A percentile compares a stretch with the other conserved stretches of the same genome.
These are phyloP conservation scores for Dicerorhinus sumatrensis DNA, from an alignment of 2,113 vertebrate species.

Conservation along the genomic window DNA sequence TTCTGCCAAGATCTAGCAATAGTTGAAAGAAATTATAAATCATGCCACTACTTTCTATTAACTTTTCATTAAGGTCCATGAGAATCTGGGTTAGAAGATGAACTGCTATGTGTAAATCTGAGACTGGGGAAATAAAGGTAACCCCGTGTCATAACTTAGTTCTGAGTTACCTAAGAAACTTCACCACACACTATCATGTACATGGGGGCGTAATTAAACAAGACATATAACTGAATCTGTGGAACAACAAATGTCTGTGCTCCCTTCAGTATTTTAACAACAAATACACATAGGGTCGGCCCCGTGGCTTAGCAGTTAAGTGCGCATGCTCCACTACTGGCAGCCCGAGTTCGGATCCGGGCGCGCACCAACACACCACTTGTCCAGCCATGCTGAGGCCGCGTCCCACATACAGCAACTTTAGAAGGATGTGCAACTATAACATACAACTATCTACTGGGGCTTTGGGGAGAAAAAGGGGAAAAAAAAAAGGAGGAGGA, in stretches of 20 bases:
- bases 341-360: too few species aligned
- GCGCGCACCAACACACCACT: too few species aligned
- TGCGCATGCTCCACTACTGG: too few species aligned
- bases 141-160: not conserved
- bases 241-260: not conserved
- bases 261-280: not conserved
- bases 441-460: too few species aligned
- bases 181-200: not conserved
- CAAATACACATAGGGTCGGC: not conserved
- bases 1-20: not conserved
- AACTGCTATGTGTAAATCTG: not conserved
- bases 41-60: not conserved
- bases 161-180: slow-evolving; percentile 23
- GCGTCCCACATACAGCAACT: too few species aligned
- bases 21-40: slow-evolving; percentile 34
- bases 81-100: not conserved
- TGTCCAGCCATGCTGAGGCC: too few species aligned
- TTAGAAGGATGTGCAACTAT: too few species aligned
- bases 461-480: too few species aligned
- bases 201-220: not conserved
- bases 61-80: not conserved
- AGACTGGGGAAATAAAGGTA: not conserved
- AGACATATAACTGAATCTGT: not conserved
- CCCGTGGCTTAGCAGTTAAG: too few species aligned
- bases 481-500: too few species aligned